These are phyloP conservation scores for Anguilla rostrata DNA, from an alignment of 2,113 vertebrate genomes.

Conservation along the genomic window DNA sequence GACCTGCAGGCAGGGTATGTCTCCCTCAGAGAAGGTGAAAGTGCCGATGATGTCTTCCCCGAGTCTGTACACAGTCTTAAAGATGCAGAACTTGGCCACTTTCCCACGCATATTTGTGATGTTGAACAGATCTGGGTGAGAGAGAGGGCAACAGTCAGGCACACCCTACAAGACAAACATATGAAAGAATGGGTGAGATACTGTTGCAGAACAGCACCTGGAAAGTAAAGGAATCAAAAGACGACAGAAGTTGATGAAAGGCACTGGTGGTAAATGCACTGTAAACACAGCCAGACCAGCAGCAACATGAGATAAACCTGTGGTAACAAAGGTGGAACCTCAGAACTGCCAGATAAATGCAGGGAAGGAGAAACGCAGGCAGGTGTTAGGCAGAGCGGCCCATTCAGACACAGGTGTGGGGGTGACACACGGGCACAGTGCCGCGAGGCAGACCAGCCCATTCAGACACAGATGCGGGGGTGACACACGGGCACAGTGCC, in stretches of 20 bases:
- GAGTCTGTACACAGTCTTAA: constrained; percentile 91
- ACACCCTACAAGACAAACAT: neutral
- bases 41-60: constrained; percentile 94
- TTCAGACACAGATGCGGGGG: too few species aligned
- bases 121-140: constrained; percentile 84
- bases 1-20: constrained; percentile 95
- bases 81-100: constrained; percentile 94
- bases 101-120: constrained; percentile 92
- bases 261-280: neutral
- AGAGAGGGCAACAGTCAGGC: constrained; percentile 11
- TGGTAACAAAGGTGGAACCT: neutral
- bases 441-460: too few species aligned
- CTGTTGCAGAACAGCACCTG: neutral
- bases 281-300: neutral
- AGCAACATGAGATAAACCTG: neutral
- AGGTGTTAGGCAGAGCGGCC: too few species aligned
- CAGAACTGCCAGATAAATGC: neutral
- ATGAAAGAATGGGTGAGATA: neutral
- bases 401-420: too few species aligned
- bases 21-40: constrained; percentile 91
- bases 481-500: neutral
- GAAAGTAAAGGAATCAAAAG: neutral
- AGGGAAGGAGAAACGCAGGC: too few species aligned
- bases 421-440: too few species aligned
- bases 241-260: neutral